phyloP scores from a whole-genome alignment of 2,113 vertebrate genomes.

The Bambusicola thoracicus region DNA sequence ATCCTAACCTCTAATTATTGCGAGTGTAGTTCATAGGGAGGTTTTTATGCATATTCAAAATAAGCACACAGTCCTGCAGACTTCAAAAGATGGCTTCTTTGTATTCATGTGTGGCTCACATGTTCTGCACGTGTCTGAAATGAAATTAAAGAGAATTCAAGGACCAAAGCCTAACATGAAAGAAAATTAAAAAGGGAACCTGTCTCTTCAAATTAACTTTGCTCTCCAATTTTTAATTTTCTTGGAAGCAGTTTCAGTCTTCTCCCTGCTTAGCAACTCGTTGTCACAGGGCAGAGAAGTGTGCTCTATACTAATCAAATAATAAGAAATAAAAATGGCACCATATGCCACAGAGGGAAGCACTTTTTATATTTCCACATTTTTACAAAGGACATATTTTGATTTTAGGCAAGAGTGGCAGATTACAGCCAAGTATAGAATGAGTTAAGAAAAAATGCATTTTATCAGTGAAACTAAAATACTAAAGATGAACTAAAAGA shows the following conservation, averaged over 20 bases:
- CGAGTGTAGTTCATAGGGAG: not conserved
- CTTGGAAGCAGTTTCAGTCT: not conserved
- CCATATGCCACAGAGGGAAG: not conserved
- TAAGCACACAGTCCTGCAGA: not conserved
- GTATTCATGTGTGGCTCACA: not conserved
- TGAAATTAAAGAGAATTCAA: not conserved
- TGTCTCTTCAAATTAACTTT: not conserved
- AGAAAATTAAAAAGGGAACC: not conserved
- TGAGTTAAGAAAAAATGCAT: not conserved
- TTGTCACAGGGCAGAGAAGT: not conserved
- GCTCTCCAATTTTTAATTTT: not conserved
- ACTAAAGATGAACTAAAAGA: not conserved
- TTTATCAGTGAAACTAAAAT: not conserved
- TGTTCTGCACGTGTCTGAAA: not conserved
- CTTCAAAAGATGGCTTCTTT: not conserved
- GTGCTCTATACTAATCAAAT: not conserved
- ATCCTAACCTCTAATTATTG: not conserved
- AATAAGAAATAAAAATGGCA: not conserved
- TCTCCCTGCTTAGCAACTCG: not conserved
- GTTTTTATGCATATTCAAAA: not conserved
- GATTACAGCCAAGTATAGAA: not conserved
- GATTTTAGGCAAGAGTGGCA: not conserved
- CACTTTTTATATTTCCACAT: not conserved
- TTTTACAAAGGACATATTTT: not conserved
- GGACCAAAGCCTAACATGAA: not conserved